phyloP scores from a whole-genome alignment of 2,797 vertebrate genomes.

The Carcharodon carcharias region DNA sequence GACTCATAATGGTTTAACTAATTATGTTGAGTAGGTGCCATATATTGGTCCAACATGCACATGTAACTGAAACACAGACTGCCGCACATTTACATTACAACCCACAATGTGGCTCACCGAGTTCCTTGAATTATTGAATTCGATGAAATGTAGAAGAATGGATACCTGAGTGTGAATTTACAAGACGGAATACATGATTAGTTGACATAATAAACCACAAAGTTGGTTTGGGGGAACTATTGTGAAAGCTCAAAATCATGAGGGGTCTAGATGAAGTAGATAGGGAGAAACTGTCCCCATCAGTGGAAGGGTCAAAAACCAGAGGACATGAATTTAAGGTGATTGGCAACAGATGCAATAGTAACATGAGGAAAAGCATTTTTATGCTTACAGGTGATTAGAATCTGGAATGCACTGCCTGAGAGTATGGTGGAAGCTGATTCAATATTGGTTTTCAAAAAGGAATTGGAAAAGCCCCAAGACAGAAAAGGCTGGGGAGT shows the following conservation, averaged over 20 bases:
- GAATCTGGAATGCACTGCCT: not conserved
- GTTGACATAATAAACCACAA: not conserved
- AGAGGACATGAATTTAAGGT: not conserved
- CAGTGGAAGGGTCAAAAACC: not conserved
- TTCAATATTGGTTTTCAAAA: not conserved
- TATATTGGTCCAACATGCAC: not conserved
- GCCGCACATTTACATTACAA: not conserved
- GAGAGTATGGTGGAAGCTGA: not conserved
- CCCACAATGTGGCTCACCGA: not conserved
- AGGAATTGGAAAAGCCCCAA: too few relatives aligned
- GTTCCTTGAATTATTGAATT: not conserved
- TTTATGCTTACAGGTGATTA: not conserved
- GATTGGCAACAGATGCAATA: not conserved
- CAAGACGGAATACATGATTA: not conserved
- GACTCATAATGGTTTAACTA: not conserved
- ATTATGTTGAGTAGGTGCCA: not conserved
- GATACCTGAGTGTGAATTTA: not conserved
- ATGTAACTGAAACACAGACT: not conserved
- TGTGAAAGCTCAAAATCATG: not conserved
- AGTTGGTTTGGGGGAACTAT: not conserved
- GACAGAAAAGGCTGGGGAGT: too few relatives aligned
- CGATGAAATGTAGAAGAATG: not conserved
- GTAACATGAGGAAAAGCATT: not conserved
- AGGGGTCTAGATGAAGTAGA: not conserved
- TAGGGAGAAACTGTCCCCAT: not conserved